Evolutionary conservation across 2,888 invertebrate genomes (phyloP), one percentile per base, ranked within the genome.

Genomic region (Tetropium fuscum): DNA sequence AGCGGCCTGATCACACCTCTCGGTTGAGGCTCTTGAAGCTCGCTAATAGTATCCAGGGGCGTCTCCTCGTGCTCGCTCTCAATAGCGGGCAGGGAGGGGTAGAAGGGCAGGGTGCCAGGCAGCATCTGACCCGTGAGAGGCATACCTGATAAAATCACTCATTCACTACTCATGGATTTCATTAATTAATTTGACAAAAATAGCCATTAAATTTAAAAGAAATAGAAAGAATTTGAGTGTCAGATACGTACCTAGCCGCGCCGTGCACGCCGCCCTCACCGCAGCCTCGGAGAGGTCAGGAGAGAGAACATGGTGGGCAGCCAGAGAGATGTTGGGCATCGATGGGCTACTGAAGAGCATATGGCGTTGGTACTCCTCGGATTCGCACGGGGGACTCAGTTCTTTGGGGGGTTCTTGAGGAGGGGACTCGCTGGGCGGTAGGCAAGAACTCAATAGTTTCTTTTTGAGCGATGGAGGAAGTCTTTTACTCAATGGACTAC

Each of bases 281-380:
- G 92, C 93, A 58, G 93, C 92, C 80, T 94, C 94, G 22, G 91
- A 90, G 57, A 92, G 89, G 38, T 82, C 81, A 2, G 80, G 78
- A 5, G 70, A 73, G 40, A 78, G 70, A 18, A 85, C 75, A 44
- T 53, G 53, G 34, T 58, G 58, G 62, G 80, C 80, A 40, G 82
- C 97, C 74, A 97, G 86, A 63, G 96, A 96, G 80, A 97, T 97
- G 85, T 97, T 97, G 76, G 97, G 97, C 92, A 97, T 91, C 75
- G 97, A 97, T 56, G 97, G 97, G 74, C 95, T 95, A 73, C 94
- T 95, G 85, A 97, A 97, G 63, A 97, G 87, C 61, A 92, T 79
- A 64, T 79, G 79, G 34, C 80, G 73, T 60, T 87, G 87, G 83
- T 93, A 92, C 78, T 91, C 90, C 83, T 64, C 64, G 82, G 87